phyloP scores from a whole-genome alignment of 2,888 invertebrate genomes.

The Callyntrura guangdongensis region DNA sequence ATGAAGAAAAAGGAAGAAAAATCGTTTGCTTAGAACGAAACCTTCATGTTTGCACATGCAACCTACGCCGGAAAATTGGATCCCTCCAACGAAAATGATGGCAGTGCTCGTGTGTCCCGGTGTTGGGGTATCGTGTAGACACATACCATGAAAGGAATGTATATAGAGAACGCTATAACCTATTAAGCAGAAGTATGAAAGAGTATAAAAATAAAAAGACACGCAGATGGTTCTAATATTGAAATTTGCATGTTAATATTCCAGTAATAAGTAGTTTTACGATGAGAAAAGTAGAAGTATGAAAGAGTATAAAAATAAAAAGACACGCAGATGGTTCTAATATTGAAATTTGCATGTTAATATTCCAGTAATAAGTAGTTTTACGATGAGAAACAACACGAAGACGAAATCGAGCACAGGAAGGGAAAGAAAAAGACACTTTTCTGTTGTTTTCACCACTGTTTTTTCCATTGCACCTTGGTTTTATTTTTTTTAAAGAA shows the following conservation, averaged over 20 bases:
- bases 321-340: conserved; percentile 77
- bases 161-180: background rate
- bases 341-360: conserved; percentile 82
- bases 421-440: conserved; percentile 30
- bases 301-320: conserved; percentile 32
- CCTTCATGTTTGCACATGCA: conserved; percentile 14
- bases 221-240: conserved; percentile 80
- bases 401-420: background rate
- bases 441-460: conserved; percentile 46
- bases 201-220: conserved; percentile 27
- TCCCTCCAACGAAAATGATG: conserved; percentile 27
- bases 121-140: too few species aligned
- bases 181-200: conserved; percentile 63
- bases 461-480: conserved; percentile 41
- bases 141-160: conserved; percentile 12
- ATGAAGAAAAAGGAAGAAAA: conserved; percentile 28
- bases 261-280: conserved; percentile 72
- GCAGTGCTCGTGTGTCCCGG: too few species aligned
- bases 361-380: conserved; percentile 73
- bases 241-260: conserved; percentile 81
- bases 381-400: conserved; percentile 55
- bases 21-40: background rate
- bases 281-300: too few species aligned
- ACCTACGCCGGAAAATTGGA: conserved; percentile 68
- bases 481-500: conserved; percentile 1